Conservation (phyloP, 2,797 vertebrate genomes). For the Adelosebastes latens region DNA sequence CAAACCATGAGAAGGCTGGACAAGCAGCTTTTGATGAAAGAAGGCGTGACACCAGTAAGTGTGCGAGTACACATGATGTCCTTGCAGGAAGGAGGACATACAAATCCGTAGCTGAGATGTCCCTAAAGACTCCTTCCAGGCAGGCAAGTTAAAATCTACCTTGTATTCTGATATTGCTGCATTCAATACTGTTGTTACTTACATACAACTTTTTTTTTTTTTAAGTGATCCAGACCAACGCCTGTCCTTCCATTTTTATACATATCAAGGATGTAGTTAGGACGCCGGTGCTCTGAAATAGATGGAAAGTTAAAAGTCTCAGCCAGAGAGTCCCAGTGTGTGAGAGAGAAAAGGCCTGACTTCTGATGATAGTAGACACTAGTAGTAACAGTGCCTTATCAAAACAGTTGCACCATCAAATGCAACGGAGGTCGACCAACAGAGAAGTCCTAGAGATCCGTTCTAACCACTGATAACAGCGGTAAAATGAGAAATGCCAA, state of each 20-base stretch:
- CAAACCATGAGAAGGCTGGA: slow-evolving; percentile 72
- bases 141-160: slow-evolving; percentile 51
- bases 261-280: slow-evolving; percentile 37
- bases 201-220: slow-evolving; percentile 19
- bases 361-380: slow-evolving; percentile 76
- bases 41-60: slow-evolving; percentile 27
- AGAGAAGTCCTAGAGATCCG: slow-evolving; percentile 29
- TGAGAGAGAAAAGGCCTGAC: slow-evolving; percentile 59
- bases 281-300: slow-evolving; percentile 32
- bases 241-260: slow-evolving; percentile 72
- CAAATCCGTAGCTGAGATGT: slow-evolving; percentile 42
- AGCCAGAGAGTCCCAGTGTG: slow-evolving; percentile 24
- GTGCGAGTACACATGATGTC: slow-evolving; percentile 46
- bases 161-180: slow-evolving; percentile 74
- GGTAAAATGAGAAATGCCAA: slow-evolving; percentile 45
- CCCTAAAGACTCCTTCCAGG: slow-evolving; percentile 57
- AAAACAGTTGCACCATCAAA: slow-evolving; percentile 69
- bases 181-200: slow-evolving; percentile 61
- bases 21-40: slow-evolving; percentile 34
- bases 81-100: slow-evolving; percentile 37
- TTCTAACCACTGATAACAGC: slow-evolving; percentile 15
- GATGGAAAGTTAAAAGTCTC: slow-evolving; percentile 16
- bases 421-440: slow-evolving; percentile 59
- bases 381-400: slow-evolving; percentile 85
- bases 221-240: slow-evolving; percentile 47